Conservation (phyloP, 2,113 vertebrate species). For the Ochotona princeps region DNA sequence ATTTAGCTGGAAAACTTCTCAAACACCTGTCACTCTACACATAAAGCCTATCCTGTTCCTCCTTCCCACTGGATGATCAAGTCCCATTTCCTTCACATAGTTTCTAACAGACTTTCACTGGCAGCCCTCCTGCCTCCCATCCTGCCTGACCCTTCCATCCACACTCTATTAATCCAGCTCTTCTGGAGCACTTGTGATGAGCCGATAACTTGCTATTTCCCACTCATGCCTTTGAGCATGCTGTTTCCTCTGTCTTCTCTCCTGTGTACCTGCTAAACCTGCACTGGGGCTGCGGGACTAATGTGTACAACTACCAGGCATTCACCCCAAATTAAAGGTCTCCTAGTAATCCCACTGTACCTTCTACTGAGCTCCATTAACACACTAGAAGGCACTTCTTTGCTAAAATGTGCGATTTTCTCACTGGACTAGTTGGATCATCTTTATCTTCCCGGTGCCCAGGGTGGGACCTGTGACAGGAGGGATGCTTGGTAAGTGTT, state of each 20-base stretch:
- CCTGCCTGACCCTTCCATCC: background rate
- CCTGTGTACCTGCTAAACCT: background rate
- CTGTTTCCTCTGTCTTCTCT: background rate
- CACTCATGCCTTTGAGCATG: background rate
- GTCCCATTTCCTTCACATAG: background rate
- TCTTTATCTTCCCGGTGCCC: constrained; percentile 45
- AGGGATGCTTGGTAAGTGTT: background rate
- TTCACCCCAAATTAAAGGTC: constrained; percentile 2
- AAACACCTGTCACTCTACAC: background rate
- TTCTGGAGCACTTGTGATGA: constrained; percentile 14
- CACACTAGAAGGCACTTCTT: constrained; percentile 12
- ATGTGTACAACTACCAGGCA: background rate
- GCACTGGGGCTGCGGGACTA: background rate
- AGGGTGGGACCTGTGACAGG: background rate
- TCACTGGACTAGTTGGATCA: constrained; percentile 30
- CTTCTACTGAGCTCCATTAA: constrained; percentile 52
- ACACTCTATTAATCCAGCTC: background rate
- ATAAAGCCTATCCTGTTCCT: background rate
- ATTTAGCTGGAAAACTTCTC: constrained; percentile 37
- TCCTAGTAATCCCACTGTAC: constrained; percentile 31
- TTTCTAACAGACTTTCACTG: background rate
- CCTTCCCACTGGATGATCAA: background rate
- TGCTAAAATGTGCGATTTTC: constrained; percentile 57
- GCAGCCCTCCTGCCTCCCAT: background rate
- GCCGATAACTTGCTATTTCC: background rate